A percentile compares a stretch with the other conserved stretches of the same genome.
Conservation (phyloP, 1,140 invertebrate genomes). For the Drosophila tani region DNA sequence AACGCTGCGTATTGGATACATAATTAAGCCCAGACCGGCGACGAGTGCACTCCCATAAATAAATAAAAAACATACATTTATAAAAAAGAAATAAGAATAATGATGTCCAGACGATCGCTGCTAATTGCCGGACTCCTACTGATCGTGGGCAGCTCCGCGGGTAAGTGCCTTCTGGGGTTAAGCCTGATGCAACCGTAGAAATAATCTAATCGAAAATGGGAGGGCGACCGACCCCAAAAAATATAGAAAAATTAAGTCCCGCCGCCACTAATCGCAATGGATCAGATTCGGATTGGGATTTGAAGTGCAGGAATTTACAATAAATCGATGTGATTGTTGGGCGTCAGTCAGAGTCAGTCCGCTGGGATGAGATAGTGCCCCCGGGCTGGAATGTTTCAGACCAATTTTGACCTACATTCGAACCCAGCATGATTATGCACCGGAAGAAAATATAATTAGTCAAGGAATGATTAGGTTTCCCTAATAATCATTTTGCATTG, state of each 20-base stretch:
- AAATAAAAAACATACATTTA: neutral
- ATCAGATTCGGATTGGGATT: slow-evolving; percentile 66
- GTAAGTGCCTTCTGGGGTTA: slow-evolving; percentile 59
- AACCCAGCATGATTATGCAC: slow-evolving; percentile 20
- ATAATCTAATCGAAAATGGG: slow-evolving; percentile 65
- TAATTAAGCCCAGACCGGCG: slow-evolving; percentile 17
- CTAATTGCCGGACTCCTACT: slow-evolving; percentile 45
- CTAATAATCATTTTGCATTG: neutral
- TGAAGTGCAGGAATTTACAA: slow-evolving; percentile 52
- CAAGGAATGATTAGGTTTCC: neutral
- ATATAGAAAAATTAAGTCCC: slow-evolving; percentile 4
- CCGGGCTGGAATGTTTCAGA: slow-evolving; percentile 31
- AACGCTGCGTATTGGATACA: slow-evolving; percentile 19
- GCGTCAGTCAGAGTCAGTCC: slow-evolving; percentile 26
- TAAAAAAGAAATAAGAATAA: slow-evolving; percentile 1
- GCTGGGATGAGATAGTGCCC: slow-evolving; percentile 31
- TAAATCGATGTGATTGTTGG: slow-evolving; percentile 74
- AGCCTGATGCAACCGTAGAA: slow-evolving; percentile 40
- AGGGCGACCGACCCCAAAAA: slow-evolving; percentile 39
- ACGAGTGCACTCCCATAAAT: slow-evolving; percentile 17
- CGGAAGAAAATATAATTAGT: slow-evolving; percentile 1
- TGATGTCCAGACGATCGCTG: slow-evolving; percentile 39
- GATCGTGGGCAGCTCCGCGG: slow-evolving; percentile 48
- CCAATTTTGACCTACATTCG: slow-evolving; percentile 70
- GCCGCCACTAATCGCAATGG: slow-evolving; percentile 48